Base-by-base conservation (phyloP, 2,888 invertebrate species). In the Julus scanicus region DNA sequence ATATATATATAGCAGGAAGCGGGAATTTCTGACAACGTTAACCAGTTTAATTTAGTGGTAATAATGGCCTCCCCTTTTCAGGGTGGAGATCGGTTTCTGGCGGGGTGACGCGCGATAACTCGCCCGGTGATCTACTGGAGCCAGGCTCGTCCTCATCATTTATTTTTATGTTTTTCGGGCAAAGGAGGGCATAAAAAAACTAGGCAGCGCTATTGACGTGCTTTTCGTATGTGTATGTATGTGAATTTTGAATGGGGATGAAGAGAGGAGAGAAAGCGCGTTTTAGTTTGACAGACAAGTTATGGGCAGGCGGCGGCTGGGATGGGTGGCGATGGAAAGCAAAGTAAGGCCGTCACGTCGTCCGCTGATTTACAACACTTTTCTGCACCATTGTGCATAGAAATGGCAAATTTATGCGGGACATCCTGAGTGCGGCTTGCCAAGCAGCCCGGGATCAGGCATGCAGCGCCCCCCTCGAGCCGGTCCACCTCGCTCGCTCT, bases 401-500 rank as follows among this genome's bases (percentile, higher is more conserved):
- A 89, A 89, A 89, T 89, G 89, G 89, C 89, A 89, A 89, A 89
- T 89, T 89, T 89, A 89, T 89, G 88, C 88, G 88, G 88, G 88
- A 88, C 84, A 84, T 88, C 88, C 87, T 87, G 87, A 87, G 86
- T 86, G 49, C 53, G 49, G 86, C 17, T 39, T 39, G 86, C 29
- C 71, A 29, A n/a, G 29, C 29, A 29, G 71, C n/a, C 29, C 29
- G 9, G 71, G 29, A 71, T n/a, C 63, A 20, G 63, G 84, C 39
- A 53, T 17, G 53, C 53, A 53, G 53, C 53, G 53, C 53, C 84
- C 15, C 17, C n/a, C n/a, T 20, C 20, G 37, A n/a, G 15, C 44
- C 44, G 44, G 44, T 44, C 44, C 44, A 44, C 44, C 44, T 86
- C 49, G 48, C 86, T 84, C 84, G n/a, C 84, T 84, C 17, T 84